Base-by-base conservation (phyloP, 1,140 invertebrate species). In the Eumaeus atala region DNA sequence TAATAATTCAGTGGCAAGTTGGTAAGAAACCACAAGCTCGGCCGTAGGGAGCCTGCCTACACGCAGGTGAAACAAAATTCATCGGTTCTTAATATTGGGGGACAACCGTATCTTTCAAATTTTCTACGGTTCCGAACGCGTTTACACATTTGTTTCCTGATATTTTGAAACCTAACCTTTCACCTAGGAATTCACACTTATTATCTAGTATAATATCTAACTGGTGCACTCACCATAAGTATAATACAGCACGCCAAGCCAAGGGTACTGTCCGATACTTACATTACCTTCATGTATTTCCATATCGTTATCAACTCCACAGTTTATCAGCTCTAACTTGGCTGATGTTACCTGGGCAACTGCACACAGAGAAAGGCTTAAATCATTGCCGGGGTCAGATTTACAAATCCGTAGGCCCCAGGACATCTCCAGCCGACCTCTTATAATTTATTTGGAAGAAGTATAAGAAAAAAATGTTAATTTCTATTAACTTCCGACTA, bases 211-310 rank as follows among this genome's bases (percentile, higher is more conserved):
- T 28, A 28, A 28, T 28, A 28, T 6, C 16, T 40, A 38, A 38
- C 17, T 18, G 36, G 18, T 16, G n/a, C n/a, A 71, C 72, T 61
- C 47, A 76, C 74, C 57, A 48, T 67, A 65, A 0, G 34, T 49
- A 33, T 81, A 81, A 40, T 71, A 81, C 0, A 77, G 52, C 33
- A 81, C 52, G 0, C 77, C 77, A 10, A 77, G 58, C 77, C 77
- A 77, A 0, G 77, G 74, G 34, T 77, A 81, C 34, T 60, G 34
- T 2, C 49, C 36, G 0, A 70, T 54, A 0, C 63, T 55, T 0
- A 77, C 66, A 11, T 70, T 51, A 0, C 77, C 74, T 5, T 61
- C 58, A 0, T 49, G 18, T 1, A 76, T 67, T 1, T 65, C 62
- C 0, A 60, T 1, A 3, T 66, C 61, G 16, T 71, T 57, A 36